Conservation (phyloP, 2,113 vertebrate species). For the Anolis carolinensis region DNA sequence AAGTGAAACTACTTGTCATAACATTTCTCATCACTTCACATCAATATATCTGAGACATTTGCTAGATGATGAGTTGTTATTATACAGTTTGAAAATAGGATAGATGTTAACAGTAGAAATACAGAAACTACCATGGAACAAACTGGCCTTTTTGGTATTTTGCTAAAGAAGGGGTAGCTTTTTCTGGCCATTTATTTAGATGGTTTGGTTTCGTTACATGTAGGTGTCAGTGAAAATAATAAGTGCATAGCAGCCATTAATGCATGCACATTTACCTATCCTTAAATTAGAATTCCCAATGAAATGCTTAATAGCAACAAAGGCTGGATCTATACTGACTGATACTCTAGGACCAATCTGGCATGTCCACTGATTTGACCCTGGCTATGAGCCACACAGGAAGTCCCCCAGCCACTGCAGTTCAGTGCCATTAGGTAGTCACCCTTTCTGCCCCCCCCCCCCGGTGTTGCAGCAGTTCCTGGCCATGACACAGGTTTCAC, state of each 20-base stretch:
- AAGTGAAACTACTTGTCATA: conserved; percentile 36
- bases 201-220: neutral
- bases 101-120: conserved; percentile 18
- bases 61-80: conserved; percentile 5
- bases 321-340: too few species aligned
- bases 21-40: conserved; percentile 50
- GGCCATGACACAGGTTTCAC: too few species aligned
- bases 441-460: too few species aligned
- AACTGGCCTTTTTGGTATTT: neutral
- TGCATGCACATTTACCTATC: neutral
- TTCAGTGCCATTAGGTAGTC: too few species aligned
- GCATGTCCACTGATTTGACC: too few species aligned
- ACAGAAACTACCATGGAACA: neutral
- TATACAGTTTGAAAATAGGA: conserved; percentile 12
- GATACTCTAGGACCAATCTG: too few species aligned
- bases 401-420: too few species aligned
- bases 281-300: neutral
- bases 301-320: too few species aligned
- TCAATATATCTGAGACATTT: conserved; percentile 34
- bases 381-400: too few species aligned
- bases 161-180: neutral
- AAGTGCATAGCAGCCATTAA: neutral
- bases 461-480: too few species aligned
- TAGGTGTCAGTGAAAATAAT: too few species aligned
- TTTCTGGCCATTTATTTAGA: neutral